phyloP scores from a whole-genome alignment of 2,113 vertebrate species.

The Macheiramphus alcinus region DNA sequence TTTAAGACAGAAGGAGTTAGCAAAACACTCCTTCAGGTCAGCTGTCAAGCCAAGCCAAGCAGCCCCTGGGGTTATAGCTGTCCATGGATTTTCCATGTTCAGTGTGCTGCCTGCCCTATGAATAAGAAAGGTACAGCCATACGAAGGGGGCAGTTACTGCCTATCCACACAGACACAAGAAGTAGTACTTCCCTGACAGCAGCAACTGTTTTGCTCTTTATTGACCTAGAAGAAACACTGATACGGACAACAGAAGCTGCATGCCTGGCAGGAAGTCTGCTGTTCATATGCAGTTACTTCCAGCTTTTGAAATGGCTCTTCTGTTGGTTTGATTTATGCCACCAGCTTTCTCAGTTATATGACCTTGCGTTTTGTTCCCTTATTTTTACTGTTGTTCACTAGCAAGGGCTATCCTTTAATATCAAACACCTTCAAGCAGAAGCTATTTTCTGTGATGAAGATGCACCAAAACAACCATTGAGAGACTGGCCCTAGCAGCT shows the following conservation, averaged over 20 bases:
- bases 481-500: background rate
- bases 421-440: background rate
- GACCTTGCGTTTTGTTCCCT: background rate
- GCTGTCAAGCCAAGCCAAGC: background rate
- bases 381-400: background rate
- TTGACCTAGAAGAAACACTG: background rate
- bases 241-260: background rate
- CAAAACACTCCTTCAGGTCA: background rate
- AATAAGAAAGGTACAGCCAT: background rate
- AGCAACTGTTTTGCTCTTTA: background rate
- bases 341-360: background rate
- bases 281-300: background rate
- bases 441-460: background rate
- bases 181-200: background rate
- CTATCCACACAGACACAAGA: background rate
- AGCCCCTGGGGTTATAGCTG: background rate
- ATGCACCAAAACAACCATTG: background rate
- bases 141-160: background rate
- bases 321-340: background rate
- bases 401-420: background rate
- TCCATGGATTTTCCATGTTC: background rate
- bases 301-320: background rate
- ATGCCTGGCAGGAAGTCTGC: background rate
- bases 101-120: background rate
- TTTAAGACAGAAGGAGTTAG: background rate